Conservation (phyloP, 2,888 invertebrate genomes). For the Nymphalis polychloros region DNA sequence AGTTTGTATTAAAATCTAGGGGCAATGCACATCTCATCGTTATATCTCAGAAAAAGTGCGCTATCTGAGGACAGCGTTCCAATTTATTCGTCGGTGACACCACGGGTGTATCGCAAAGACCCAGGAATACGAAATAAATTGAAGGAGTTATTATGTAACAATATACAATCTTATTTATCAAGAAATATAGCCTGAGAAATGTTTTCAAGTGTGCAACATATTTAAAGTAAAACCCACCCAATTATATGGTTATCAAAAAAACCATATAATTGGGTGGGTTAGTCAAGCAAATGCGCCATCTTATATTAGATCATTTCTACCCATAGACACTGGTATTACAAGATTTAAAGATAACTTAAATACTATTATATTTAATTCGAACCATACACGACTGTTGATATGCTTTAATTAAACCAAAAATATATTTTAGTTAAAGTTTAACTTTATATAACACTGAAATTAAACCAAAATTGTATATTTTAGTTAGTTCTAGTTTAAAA, state of each 20-base stretch:
- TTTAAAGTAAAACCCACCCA: no score
- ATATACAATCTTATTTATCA: not conserved
- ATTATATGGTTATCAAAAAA: not conserved
- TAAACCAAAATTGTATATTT: no score
- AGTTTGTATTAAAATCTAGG: slow-evolving; percentile 17
- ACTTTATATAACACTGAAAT: no score
- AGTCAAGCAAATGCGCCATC: not conserved
- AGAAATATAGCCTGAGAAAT: not conserved
- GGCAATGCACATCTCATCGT: slow-evolving; percentile 27
- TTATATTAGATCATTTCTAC: not conserved
- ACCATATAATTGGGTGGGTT: not conserved
- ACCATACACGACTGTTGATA: no score
- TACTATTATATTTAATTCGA: no score
- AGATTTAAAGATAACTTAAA: no score
- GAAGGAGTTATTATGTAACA: slow-evolving; percentile 2
- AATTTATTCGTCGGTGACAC: slow-evolving; percentile 30
- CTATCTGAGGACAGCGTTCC: slow-evolving; percentile 20
- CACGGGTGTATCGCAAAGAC: not conserved
- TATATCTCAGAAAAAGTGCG: slow-evolving; percentile 28
- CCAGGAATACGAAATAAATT: not conserved
- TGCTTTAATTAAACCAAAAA: no score
- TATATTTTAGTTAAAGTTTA: no score
- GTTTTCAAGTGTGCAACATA: not conserved
- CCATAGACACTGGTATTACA: no score
- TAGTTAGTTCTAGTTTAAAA: no score